These are phyloP conservation scores for Cephalopachus bancanus DNA, from an alignment of 2,797 vertebrate genomes.

Conservation along the genomic window DNA sequence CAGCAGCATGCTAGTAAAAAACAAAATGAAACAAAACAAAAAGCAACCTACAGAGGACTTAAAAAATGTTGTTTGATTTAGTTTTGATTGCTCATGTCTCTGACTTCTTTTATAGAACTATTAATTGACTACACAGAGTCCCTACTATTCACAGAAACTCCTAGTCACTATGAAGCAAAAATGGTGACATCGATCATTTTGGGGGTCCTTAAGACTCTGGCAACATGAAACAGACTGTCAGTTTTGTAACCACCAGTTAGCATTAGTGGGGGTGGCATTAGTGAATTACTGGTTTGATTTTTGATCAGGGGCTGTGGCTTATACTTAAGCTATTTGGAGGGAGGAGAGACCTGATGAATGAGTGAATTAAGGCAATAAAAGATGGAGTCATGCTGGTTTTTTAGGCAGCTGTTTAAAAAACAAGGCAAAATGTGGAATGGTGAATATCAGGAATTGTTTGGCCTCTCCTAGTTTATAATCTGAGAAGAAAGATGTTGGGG, in stretches of 20 bases:
- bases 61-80: not conserved
- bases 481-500: not conserved
- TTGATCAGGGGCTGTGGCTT: not conserved
- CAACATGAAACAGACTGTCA: not conserved
- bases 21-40: too few species aligned
- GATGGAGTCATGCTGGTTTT: not conserved
- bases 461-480: not conserved
- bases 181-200: not conserved
- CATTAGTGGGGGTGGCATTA: not conserved
- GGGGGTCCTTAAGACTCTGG: not conserved
- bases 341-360: not conserved
- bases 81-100: not conserved
- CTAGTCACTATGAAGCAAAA: not conserved
- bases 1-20: not conserved
- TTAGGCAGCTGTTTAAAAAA: not conserved
- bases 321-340: not conserved
- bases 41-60: not conserved
- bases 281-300: not conserved
- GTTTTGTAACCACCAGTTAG: not conserved
- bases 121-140: not conserved
- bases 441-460: not conserved
- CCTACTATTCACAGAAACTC: not conserved
- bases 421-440: not conserved
- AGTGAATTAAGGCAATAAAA: not conserved
- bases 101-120: not conserved